Percentiles rank a stretch among this genome's conserved stretches.
These are phyloP conservation scores for Cossypha polioptera DNA, from an alignment of 2,797 vertebrate species.

Conservation along the genomic window DNA sequence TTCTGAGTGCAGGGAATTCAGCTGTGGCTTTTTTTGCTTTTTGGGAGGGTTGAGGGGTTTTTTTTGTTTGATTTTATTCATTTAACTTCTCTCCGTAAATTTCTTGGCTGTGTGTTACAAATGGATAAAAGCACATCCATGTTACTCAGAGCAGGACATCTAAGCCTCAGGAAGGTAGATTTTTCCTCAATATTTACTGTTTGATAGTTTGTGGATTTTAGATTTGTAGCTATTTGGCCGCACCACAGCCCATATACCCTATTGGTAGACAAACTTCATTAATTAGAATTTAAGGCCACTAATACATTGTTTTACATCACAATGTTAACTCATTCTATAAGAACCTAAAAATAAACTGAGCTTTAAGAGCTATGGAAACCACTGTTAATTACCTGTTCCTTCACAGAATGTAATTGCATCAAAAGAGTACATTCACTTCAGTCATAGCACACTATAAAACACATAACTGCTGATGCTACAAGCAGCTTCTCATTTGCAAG, in stretches of 20 bases:
- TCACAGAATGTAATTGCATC: neutral
- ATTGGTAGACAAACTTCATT: neutral
- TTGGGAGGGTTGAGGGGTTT: fast-evolving
- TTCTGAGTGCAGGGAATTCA: neutral
- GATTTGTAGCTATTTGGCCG: neutral
- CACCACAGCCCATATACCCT: neutral
- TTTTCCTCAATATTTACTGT: neutral
- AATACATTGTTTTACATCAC: neutral
- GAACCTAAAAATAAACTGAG: neutral
- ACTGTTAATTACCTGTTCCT: neutral
- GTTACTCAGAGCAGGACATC: neutral
- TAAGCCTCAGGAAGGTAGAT: neutral
- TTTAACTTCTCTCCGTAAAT: neutral
- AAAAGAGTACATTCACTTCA: neutral
- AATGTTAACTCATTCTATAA: neutral
- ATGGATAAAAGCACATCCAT: neutral
- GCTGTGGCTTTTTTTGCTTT: neutral
- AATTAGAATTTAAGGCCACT: neutral
- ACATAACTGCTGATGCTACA: neutral
- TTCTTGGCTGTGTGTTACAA: neutral
- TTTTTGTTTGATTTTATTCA: neutral
- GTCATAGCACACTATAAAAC: neutral
- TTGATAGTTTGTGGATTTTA: neutral
- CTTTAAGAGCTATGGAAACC: neutral
- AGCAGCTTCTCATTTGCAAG: neutral